phyloP scores from a whole-genome alignment of 2,888 invertebrate genomes.

The Maniola hyperantus region DNA sequence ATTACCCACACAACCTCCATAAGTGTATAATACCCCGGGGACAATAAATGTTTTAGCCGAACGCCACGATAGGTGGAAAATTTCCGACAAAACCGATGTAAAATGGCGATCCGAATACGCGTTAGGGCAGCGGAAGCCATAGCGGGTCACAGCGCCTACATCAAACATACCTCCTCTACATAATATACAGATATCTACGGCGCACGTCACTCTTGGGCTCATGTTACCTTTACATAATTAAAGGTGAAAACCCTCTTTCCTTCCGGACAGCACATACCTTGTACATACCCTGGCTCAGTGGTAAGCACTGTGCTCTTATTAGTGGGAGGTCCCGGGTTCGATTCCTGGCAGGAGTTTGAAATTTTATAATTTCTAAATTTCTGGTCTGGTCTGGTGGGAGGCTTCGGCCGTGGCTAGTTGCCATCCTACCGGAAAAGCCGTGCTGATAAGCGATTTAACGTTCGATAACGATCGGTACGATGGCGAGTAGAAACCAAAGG shows the following conservation, averaged over 20 bases:
- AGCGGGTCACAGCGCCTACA: conserved; percentile 59
- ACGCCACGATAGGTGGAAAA: conserved; percentile 50
- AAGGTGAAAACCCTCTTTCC: conserved; percentile 47
- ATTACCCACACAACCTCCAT: conserved; percentile 57
- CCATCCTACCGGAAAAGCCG: too few species aligned
- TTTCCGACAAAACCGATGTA: conserved; percentile 46
- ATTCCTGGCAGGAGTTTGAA: too few species aligned
- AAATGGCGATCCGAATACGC: conserved; percentile 50
- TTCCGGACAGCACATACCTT: not conserved
- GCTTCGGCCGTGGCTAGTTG: too few species aligned
- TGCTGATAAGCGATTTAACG: too few species aligned
- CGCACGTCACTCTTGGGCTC: conserved; percentile 48
- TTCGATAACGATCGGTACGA: too few species aligned
- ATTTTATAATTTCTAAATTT: too few species aligned
- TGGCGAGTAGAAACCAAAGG: too few species aligned
- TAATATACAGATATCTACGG: conserved; percentile 7
- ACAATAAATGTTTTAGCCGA: conserved; percentile 77
- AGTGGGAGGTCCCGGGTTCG: too few species aligned
- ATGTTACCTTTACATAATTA: conserved; percentile 56
- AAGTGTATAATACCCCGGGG: conserved; percentile 68
- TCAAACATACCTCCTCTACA: conserved; percentile 44
- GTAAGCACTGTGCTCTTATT: too few species aligned
- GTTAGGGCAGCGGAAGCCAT: conserved; percentile 67
- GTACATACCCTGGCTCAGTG: too few species aligned
- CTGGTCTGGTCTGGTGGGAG: too few species aligned